A percentile compares a stretch with the other conserved stretches of the same genome.
These are phyloP conservation scores for Malurus elegans DNA, from an alignment of 2,113 vertebrate species.

Conservation along the genomic window DNA sequence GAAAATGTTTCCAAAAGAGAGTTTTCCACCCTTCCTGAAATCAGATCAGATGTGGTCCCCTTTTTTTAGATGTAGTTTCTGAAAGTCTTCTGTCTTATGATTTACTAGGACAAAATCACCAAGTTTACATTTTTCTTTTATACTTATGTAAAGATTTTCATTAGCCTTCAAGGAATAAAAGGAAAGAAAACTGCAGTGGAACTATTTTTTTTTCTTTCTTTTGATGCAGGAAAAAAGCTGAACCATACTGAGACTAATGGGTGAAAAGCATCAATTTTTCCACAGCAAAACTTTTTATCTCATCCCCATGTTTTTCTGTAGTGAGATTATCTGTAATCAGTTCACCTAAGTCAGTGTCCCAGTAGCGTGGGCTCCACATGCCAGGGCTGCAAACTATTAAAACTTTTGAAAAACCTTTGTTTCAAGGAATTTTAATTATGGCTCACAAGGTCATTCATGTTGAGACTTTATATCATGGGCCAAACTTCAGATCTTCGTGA, in stretches of 20 bases:
- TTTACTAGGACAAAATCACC: not conserved
- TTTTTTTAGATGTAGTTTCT: not conserved
- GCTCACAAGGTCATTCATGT: conserved; percentile 38
- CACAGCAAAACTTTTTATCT: not conserved
- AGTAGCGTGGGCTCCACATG: not conserved
- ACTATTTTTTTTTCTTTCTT: not conserved
- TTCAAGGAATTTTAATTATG: conserved; percentile 59
- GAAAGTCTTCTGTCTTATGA: not conserved
- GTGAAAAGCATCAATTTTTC: not conserved
- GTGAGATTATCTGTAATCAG: not conserved
- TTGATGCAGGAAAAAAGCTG: not conserved
- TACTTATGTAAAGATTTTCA: not conserved
- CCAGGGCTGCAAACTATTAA: conserved; percentile 27
- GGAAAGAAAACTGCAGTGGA: not conserved
- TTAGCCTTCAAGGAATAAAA: not conserved
- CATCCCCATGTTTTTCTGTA: not conserved
- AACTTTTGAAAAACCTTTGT: conserved; percentile 5
- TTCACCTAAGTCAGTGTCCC: not conserved
- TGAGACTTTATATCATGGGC: conserved; percentile 29
- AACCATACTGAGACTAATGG: not conserved
- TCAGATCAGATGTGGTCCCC: not conserved
- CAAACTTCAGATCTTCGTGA: conserved; percentile 53
- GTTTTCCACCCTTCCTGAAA: not conserved
- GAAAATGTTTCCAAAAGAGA: not conserved
- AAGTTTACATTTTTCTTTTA: not conserved